Evolutionary conservation across 2,888 invertebrate genomes (phyloP).

Genomic region (Tachina fera): DNA sequence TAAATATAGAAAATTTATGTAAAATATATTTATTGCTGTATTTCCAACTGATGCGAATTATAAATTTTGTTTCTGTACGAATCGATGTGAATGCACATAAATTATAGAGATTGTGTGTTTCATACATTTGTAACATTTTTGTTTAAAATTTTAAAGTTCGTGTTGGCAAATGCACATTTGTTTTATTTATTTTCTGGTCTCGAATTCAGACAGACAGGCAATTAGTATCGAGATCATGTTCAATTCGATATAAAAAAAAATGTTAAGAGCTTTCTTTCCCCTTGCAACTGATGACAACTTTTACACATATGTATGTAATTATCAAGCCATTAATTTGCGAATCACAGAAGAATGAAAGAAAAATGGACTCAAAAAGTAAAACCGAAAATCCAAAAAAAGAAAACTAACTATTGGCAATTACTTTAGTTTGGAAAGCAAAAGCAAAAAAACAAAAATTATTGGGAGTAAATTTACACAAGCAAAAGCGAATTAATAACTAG

Average conservation of each 20-base stretch:
- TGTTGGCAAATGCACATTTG: conserved; percentile 31
- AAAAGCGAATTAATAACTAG: not conserved
- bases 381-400: not conserved
- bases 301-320: conserved; percentile 55
- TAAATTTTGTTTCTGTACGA: conserved; percentile 9
- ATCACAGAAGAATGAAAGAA: conserved; percentile 24
- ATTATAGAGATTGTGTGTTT: conserved; percentile 36
- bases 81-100: conserved; percentile 40
- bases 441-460: not conserved
- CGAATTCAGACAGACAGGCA: conserved; percentile 38
- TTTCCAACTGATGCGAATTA: conserved; percentile 11
- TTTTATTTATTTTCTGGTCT: conserved; percentile 32
- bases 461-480: not conserved
- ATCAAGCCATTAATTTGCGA: conserved; percentile 44
- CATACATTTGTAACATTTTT: conserved; percentile 10
- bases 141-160: conserved; percentile 17
- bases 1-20: conserved; percentile 37
- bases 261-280: not conserved
- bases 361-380: not conserved
- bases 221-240: conserved; percentile 66
- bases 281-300: conserved; percentile 50
- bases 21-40: conserved; percentile 7
- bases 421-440: not conserved
- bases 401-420: not conserved
- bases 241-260: conserved; percentile 40